Evolutionary conservation across 2,888 invertebrate species (phyloP).

Genomic region (Lypha dubia): DNA sequence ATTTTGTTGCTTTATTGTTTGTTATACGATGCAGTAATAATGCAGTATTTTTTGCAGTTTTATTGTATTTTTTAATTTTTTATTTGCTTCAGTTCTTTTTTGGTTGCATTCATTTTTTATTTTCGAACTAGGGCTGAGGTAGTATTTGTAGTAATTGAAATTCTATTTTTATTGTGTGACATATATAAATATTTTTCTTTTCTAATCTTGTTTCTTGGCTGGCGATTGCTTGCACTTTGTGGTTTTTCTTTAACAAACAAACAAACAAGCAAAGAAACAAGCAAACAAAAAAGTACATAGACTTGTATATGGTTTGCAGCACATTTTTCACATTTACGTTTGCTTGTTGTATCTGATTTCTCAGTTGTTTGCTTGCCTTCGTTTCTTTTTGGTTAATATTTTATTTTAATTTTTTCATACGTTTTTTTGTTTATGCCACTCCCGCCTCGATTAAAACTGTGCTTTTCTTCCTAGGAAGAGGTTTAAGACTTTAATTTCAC

Average conservation of each 20-base stretch:
- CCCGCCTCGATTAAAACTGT: slow-evolving; percentile 64
- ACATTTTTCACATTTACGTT: slow-evolving; percentile 56
- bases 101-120: slow-evolving; percentile 14
- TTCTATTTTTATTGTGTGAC: slow-evolving; percentile 44
- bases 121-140: slow-evolving; percentile 46
- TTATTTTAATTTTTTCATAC: slow-evolving; percentile 22
- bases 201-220: slow-evolving; percentile 4
- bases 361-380: slow-evolving; percentile 28
- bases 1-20: slow-evolving; percentile 16
- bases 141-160: slow-evolving; percentile 37
- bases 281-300: not conserved
- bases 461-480: slow-evolving; percentile 49
- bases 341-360: slow-evolving; percentile 32
- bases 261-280: not conserved
- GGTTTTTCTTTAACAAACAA: slow-evolving; percentile 46
- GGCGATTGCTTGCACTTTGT: slow-evolving; percentile 40
- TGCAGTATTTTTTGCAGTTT: slow-evolving; percentile 49
- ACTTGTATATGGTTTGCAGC: slow-evolving; percentile 53
- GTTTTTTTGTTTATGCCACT: slow-evolving; percentile 69
- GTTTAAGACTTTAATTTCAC: slow-evolving; percentile 18
- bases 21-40: slow-evolving; percentile 47
- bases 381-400: slow-evolving; percentile 26
- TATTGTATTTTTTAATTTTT: slow-evolving; percentile 6
- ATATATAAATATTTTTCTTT: slow-evolving; percentile 29
- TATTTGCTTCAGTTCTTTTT: not conserved